Base-by-base conservation (phyloP, 2,797 vertebrate genomes). In the Zenarchopterus dispar region DNA sequence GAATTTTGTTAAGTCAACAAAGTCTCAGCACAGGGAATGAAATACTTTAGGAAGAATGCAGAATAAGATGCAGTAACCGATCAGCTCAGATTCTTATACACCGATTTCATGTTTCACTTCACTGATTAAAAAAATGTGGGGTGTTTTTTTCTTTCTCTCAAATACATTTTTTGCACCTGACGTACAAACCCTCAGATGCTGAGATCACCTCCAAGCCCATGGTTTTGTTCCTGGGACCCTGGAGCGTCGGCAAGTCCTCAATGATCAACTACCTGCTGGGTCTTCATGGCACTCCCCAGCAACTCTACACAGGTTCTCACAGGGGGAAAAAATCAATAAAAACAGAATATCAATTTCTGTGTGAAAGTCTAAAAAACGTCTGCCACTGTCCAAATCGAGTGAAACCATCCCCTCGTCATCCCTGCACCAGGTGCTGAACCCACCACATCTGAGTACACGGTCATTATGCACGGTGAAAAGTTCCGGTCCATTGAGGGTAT, bases 221-320 rank as follows among this genome's bases (percentile, higher is more conserved):
- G 97, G 95, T 98, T 82, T 86, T 99, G 68, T 98, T 99, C 85
- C 88, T 99, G 89, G 97, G 97, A 67, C 97, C 97, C 1, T 99
- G 97, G 97, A 99, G 97, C 0, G 97, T 99, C 4, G 97, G 97
- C 85, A 99, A 99, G 78, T 99, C 97, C 43, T 97, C 96, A 75
- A 99, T 99, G 97, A 96, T 99, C 89, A 99, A 99, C 93, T 99
- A 99, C 91, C 95, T 99, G 88, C 91, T 99, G 11, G 97, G 96
- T 47, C 91, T 99, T 73, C 95, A 96, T 0, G 86, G 95, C 54
- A 95, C 94, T 45, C 90, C 94, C 17, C 96, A 98, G 77, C 93
- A 97, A 79, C 94, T 91, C 53, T 90, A 91, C 71, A 89, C 90
- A 89, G 88, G 84, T 90, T 57, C 3, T 13, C 16, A 19, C 45